These are phyloP conservation scores for Mionectes olivaceus DNA, from an alignment of 2,797 vertebrate species.

Conservation along the genomic window DNA sequence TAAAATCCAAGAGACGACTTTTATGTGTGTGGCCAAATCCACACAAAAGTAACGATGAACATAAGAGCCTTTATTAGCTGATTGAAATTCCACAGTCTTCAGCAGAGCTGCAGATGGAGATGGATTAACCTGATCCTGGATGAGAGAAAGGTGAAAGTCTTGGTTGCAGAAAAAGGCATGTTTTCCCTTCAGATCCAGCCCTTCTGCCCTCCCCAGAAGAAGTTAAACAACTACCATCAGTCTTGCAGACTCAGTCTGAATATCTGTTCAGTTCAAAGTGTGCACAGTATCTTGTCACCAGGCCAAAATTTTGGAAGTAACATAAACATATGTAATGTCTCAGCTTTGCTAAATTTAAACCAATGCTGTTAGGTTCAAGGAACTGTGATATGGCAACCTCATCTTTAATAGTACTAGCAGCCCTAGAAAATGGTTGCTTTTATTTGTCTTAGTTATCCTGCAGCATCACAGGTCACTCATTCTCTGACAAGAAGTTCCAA, in stretches of 20 bases:
- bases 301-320: neutral
- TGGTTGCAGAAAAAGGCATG: neutral
- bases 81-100: neutral
- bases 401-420: neutral
- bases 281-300: neutral
- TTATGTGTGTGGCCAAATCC: neutral
- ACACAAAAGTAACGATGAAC: neutral
- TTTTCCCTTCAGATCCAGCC: neutral
- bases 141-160: neutral
- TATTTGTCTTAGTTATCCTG: neutral
- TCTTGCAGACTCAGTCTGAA: neutral
- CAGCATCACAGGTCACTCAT: neutral
- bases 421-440: neutral
- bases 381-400: neutral
- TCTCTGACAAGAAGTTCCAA: slow-evolving; percentile 16
- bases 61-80: neutral
- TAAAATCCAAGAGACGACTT: neutral
- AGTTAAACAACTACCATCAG: neutral
- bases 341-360: neutral
- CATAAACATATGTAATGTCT: neutral
- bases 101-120: neutral
- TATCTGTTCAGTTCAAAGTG: neutral
- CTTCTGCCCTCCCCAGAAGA: neutral
- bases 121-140: neutral
- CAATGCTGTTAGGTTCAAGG: neutral